Base-by-base conservation (phyloP, 1,140 invertebrate genomes). In the Zaprionus capensis region DNA sequence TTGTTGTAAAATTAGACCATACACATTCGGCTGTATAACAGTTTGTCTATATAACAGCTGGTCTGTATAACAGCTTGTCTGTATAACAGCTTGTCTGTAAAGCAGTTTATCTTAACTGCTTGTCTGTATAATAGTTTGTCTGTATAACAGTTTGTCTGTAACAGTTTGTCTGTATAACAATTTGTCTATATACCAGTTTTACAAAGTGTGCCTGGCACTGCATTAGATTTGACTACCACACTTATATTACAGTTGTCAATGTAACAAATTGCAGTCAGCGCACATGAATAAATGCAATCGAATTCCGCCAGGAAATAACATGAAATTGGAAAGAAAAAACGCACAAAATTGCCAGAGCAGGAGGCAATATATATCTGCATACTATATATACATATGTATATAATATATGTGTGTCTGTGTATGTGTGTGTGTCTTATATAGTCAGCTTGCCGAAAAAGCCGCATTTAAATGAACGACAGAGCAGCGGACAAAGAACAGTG, bases 381-480 rank as follows among this genome's bases (percentile, higher is more conserved):
- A 44, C 15, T 44, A 9, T 17, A 17, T 44, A 44, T 44, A n/a
- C 20, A 51, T 51, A 51, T 14, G 4, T 41, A 5, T 41, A n/a
- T 34, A 3, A 11, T 34, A 11, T 3, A 31, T 31, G 7, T 31
- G 2, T 49, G 20, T 14, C 1, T 24, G 20, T 11, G 44, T 24
- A 1, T 22, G 20, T 44, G 41, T 44, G 41, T 2, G 41, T 44
- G 41, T 17, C 6, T 7, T 17, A 17, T 44, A 9, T 46, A 46
- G 38, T n/a, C 44, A 9, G 44, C 7, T 49, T 49, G 22, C 46
- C 46, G 9, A 26, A 28, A 69, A 71, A 64, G 82, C 71, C 82
- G 84, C 83, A 87, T 87, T 87, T 83, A 88, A 87, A 87, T 88
- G 84, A 87, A 87, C 44, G 78, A 68, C 64, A 70, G 61, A 58